Percentiles rank a stretch among this genome's conserved stretches.
Evolutionary conservation across 2,888 invertebrate species (phyloP).

Genomic region (Argyra leucocephala): DNA sequence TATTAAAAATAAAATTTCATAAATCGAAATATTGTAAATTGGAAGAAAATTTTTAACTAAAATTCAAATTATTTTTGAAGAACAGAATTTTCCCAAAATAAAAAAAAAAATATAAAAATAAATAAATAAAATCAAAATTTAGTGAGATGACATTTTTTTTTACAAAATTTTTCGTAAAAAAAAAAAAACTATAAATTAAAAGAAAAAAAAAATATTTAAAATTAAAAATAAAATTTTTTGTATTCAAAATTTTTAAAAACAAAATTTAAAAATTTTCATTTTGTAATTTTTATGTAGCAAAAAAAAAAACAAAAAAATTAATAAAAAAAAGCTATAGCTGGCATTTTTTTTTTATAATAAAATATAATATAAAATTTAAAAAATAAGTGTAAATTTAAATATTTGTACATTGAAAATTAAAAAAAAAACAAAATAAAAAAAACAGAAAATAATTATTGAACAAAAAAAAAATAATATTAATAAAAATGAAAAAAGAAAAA

Average conservation of each 20-base stretch:
- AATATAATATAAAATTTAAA: neutral
- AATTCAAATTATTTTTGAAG: too few relatives aligned
- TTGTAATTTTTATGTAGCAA: conserved; percentile 2
- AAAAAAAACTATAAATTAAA: neutral
- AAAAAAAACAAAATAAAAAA: neutral
- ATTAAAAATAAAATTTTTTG: neutral
- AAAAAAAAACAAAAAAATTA: neutral
- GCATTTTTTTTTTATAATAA: conserved; percentile 5
- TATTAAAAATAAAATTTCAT: too few relatives aligned
- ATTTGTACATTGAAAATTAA: neutral
- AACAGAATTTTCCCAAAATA: too few relatives aligned
- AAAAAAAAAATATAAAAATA: too few relatives aligned
- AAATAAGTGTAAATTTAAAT: neutral
- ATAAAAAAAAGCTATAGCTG: neutral
- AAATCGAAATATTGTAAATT: too few relatives aligned
- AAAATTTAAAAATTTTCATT: neutral
- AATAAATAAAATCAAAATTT: too few relatives aligned
- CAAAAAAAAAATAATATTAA: too few relatives aligned
- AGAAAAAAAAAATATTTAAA: neutral
- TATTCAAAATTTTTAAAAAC: too few relatives aligned
- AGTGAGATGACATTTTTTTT: too few relatives aligned
- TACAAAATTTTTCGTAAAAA: neutral
- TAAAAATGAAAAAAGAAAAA: neutral
- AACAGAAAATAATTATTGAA: neutral
- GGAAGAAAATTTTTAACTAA: too few relatives aligned